Percentiles rank a stretch among this genome's conserved stretches.
Evolutionary conservation across 2,113 vertebrate genomes (phyloP).

Genomic region (Neodon shergylaensis): DNA sequence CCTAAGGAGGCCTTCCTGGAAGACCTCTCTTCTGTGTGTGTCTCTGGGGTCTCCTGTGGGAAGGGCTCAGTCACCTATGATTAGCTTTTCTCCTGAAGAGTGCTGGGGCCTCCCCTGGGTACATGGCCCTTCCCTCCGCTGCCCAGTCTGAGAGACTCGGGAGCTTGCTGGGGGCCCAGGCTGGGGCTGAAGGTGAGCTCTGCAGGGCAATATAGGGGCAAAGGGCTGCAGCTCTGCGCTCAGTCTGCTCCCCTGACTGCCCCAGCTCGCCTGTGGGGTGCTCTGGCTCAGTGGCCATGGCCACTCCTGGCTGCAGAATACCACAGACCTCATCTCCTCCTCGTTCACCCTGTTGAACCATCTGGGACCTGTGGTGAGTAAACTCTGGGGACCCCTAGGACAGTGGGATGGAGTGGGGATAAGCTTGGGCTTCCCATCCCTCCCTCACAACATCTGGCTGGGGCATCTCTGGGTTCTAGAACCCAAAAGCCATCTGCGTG

Average conservation of each 20-base stretch:
- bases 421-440: neutral
- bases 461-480: neutral
- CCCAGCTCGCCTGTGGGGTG: slow-evolving; percentile 88
- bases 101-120: neutral
- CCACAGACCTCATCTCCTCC: slow-evolving; percentile 85
- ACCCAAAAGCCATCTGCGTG: neutral
- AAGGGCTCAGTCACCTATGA: neutral
- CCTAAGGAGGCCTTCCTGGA: neutral
- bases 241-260: slow-evolving; percentile 61
- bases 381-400: neutral
- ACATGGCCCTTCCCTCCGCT: neutral
- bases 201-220: neutral
- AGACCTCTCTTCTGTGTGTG: neutral
- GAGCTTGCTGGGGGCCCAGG: neutral
- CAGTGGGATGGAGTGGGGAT: neutral
- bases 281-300: slow-evolving; percentile 87
- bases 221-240: neutral
- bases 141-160: neutral
- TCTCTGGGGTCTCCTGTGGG: neutral
- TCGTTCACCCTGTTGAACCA: slow-evolving; percentile 83
- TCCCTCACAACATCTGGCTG: neutral
- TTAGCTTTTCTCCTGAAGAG: neutral
- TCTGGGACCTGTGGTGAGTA: slow-evolving; percentile 74
- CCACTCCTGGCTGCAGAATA: slow-evolving; percentile 85
- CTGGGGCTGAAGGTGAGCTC: neutral